Evolutionary conservation across 1,140 invertebrate species (phyloP), one percentile per base, ranked within the genome.

Genomic region (Bilobella aurantiaca): DNA sequence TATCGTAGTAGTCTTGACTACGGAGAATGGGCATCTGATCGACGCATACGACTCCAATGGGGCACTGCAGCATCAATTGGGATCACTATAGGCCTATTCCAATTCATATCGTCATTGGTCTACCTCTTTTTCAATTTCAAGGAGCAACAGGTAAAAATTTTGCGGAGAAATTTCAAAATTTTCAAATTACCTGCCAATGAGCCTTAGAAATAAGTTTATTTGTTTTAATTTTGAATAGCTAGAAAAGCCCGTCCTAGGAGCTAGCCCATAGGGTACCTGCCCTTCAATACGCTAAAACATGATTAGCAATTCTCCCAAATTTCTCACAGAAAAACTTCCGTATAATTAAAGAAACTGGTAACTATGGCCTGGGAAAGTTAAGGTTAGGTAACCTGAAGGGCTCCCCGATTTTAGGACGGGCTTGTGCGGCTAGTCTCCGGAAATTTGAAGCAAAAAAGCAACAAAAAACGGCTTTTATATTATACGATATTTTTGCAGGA

Each of bases 141-240:
- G 49, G 14, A 53, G 49, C 49, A 53, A 53, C 49, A 53, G 49
- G 49, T 53, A 53, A 53, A n/a, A n/a, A n/a, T n/a, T n/a, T n/a
- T n/a, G n/a, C n/a, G n/a, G n/a, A n/a, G n/a, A n/a, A n/a, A n/a
- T n/a, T n/a, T n/a, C n/a, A n/a, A 23, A 23, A 18, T 5, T 14
- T 53, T 53, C 49, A 16, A 23, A 53, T 23, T 16, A 23, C 8
- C 49, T 23, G 5, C 12, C 49, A n/a, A 53, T 16, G 12, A 23
- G 49, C 49, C 8, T 42, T 42, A 42, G 37, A 8, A 42, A 53
- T 53, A 53, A 16, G 5, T 23, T 16, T 23, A 23, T 14, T 53
- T 53, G 25, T 16, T 5, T 53, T 53, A 14, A 14, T 53, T 53
- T 53, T 53, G n/a, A 42, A 12, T 42, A n/a, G 8, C n/a, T 42